Evolutionary conservation across 2,888 invertebrate genomes (phyloP), one percentile per base, ranked within the genome.

Genomic region (Papilio demoleus): DNA sequence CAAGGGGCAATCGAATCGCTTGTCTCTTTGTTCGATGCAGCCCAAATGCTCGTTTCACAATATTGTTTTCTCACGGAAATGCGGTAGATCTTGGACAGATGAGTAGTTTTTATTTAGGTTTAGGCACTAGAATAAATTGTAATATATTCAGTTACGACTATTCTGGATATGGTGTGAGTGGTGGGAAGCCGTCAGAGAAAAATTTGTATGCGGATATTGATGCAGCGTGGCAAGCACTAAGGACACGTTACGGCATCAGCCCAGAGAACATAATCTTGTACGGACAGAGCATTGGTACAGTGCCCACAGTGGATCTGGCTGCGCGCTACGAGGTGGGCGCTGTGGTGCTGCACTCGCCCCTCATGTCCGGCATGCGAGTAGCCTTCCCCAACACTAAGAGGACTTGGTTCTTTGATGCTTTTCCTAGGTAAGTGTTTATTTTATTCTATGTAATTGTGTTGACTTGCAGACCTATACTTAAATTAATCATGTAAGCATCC

Each of bases 361-460:
- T 99, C 65, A 98, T 98, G 97, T 99, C 99, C 66, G 99, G 99
- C 59, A 97, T 99, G 96, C 94, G 99, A 81, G 99, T 99, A 36
- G 99, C 99, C 76, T 99, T 99, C 90, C 98, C 99, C 67, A 98
- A 98, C 81, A 99, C 98, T 64, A 98, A 97, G 89, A 94, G 98
- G 84, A 98, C 98, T 63, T 99, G 99, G 98, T 99, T 99, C 93
- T 99, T 99, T 88, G 99, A 99, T 94, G 99, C 98, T 80, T 99
- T 99, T 90, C 98, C 99, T 79, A 99, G 98, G 98, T 98, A 92
- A 93, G 82, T 81, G n/a, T n/a, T n/a, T n/a, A n/a, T n/a, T n/a
- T n/a, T n/a, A n/a, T n/a, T n/a, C n/a, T n/a, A n/a, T n/a, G n/a
- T n/a, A n/a, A n/a, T n/a, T n/a, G n/a, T n/a, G n/a, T n/a, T n/a